These are phyloP conservation scores for Apamea sordens DNA, from an alignment of 2,888 invertebrate species.

Conservation along the genomic window DNA sequence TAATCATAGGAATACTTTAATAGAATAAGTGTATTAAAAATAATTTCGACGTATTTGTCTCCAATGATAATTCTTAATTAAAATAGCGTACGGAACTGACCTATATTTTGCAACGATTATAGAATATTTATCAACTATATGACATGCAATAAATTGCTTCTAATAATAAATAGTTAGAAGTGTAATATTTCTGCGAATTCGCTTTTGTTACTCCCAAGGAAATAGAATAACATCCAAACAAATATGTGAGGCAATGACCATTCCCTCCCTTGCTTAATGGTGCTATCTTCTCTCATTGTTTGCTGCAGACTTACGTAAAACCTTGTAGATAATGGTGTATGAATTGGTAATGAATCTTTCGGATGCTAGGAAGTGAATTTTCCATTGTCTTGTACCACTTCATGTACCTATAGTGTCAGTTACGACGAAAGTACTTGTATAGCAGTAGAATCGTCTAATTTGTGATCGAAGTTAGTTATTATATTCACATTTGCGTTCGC, in stretches of 20 bases:
- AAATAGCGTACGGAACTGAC: background rate
- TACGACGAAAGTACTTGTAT: conserved; percentile 44
- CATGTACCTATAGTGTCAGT: conserved; percentile 64
- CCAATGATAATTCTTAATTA: background rate
- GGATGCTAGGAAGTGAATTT: conserved; percentile 82
- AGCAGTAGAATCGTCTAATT: conserved; percentile 42
- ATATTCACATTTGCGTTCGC: conserved; percentile 58
- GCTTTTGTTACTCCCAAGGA: conserved; percentile 83
- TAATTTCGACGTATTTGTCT: background rate
- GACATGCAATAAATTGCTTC: conserved; percentile 30
- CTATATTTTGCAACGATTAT: conserved; percentile 42
- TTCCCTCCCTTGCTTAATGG: conserved; percentile 84
- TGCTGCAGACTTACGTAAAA: conserved; percentile 85
- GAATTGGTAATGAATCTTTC: conserved; percentile 84
- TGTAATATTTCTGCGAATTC: conserved; percentile 74
- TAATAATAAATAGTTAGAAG: conserved; percentile 56
- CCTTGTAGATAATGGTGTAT: conserved; percentile 84
- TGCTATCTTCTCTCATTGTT: conserved; percentile 88
- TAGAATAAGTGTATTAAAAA: background rate
- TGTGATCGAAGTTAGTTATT: conserved; percentile 55
- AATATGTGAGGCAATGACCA: conserved; percentile 87
- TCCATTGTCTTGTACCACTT: conserved; percentile 75
- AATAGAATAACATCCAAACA: conserved; percentile 78
- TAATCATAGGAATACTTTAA: background rate
- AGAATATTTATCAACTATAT: conserved; percentile 35